phyloP scores from a whole-genome alignment of 1,140 invertebrate species.

The Cherax destructor region DNA sequence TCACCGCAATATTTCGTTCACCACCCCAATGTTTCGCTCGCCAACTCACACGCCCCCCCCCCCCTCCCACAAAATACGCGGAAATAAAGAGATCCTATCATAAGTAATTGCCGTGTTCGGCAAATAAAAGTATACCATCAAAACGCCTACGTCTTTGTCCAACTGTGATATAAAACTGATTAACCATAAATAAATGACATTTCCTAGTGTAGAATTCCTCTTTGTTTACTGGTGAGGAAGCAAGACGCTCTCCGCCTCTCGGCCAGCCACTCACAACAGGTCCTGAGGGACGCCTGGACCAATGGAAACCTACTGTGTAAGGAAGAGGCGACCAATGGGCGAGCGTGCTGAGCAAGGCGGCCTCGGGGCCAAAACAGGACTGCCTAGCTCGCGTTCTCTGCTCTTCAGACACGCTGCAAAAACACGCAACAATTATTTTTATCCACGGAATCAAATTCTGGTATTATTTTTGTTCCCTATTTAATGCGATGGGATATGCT shows the following conservation, averaged over 20 bases:
- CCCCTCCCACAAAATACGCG: not conserved
- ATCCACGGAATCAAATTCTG: too few relatives aligned
- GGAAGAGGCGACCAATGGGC: slow-evolving; percentile 7
- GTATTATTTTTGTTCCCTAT: too few relatives aligned
- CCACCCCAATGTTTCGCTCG: not conserved
- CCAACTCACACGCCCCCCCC: too few relatives aligned
- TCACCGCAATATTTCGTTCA: slow-evolving; percentile 1
- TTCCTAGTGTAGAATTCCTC: not conserved
- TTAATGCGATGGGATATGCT: too few relatives aligned
- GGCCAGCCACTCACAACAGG: slow-evolving; percentile 1
- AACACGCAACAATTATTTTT: too few relatives aligned
- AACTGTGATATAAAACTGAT: not conserved
- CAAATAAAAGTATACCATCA: not conserved
- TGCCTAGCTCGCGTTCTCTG: not conserved
- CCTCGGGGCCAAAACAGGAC: not conserved
- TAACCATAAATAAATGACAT: not conserved
- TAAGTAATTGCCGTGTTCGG: not conserved
- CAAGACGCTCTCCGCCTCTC: not conserved
- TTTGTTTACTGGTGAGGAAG: not conserved
- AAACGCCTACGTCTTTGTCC: not conserved
- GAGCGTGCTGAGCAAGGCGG: not conserved
- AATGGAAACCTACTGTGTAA: not conserved
- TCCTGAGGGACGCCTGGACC: not conserved
- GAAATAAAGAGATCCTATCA: not conserved
- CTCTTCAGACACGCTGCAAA: too few relatives aligned